Evolutionary conservation across 2,113 vertebrate species (phyloP), one percentile per base, ranked within the genome.

Genomic region (Sphaerodactylus townsendi): DNA sequence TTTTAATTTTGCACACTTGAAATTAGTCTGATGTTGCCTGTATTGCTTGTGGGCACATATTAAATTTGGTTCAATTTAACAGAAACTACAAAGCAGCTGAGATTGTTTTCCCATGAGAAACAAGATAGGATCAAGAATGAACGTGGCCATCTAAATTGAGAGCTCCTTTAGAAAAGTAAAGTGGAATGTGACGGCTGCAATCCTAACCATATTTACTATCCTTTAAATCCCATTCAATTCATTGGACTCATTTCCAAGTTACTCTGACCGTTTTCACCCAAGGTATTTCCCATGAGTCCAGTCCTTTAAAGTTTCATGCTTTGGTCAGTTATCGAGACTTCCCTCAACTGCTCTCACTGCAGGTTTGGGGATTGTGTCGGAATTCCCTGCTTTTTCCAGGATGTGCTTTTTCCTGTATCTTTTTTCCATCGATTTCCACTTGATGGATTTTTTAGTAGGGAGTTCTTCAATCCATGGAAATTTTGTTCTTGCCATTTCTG

Each of bases 1-100:
- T 90, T 78, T 0, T 4, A 88, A 33, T 73, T 91, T 85, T n/a
- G 25, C 0, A 91, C 37, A 33, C 28, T 71, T 85, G 91, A 69
- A 73, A 79, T 85, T 84, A 3, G 5, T 93, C 77, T 86, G 70
- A 75, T 14, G 83, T 84, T 80, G 65, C 15, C 37, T 9, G 4
- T 81, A 76, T 37, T 84, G 50, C 79, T 87, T 48, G 6, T 80
- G n/a, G 79, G 35, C 41, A 88, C 48, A 23, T 81, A 14, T 89
- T 82, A 89, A 85, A 86, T 85, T 87, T 81, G 88, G 76, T 82
- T 85, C 50, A 37, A 81, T 89, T 93, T 69, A 87, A 69, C 2
- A 82, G 69, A 78, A 81, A 81, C 0, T 85, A 56, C 66, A 79
- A 93, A 93, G 28, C 10, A 48, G 79, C 41, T 48, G 77, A 56